Evolutionary conservation across 2,113 vertebrate genomes (phyloP).

Genomic region (Hucho hucho): DNA sequence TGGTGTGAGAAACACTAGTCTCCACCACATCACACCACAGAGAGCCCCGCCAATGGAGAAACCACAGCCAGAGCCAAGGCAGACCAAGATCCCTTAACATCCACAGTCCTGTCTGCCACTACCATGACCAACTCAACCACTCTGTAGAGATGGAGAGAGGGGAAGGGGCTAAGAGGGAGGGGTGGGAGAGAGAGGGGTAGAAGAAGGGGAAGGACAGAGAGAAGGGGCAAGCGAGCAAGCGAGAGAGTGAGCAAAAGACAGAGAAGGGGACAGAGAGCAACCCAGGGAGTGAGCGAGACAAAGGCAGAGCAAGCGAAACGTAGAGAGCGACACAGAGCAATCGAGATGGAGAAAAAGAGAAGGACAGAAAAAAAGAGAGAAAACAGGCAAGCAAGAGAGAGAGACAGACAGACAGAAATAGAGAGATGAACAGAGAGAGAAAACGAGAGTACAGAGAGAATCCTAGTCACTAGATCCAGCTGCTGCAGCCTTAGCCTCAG

Average conservation of each 20-base stretch:
- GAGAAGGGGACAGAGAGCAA: not conserved
- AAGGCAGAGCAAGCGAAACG: not conserved
- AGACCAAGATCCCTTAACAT: not conserved
- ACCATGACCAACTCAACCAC: no score
- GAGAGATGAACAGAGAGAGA: constrained; percentile 15
- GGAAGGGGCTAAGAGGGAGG: not conserved
- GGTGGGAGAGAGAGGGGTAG: not conserved
- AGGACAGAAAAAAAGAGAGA: not conserved
- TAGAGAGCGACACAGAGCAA: no score
- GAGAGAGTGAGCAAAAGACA: not conserved
- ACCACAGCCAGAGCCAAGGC: no score
- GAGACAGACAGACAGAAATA: constrained; percentile 8
- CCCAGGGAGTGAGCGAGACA: not conserved
- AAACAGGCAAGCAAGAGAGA: no score
- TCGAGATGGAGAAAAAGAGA: constrained; percentile 1
- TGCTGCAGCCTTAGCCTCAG: constrained; percentile 26
- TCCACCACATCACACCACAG: not conserved
- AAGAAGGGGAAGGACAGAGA: not conserved
- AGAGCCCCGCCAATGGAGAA: not conserved
- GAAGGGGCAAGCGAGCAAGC: not conserved
- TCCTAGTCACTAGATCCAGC: no score
- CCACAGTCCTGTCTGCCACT: not conserved
- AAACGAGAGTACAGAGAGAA: no score
- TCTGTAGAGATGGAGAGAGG: not conserved
- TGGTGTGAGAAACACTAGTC: not conserved